Evolutionary conservation across 2,797 vertebrate genomes (phyloP), one percentile per base, ranked within the genome.

Genomic region (Notolabrus celidotus): DNA sequence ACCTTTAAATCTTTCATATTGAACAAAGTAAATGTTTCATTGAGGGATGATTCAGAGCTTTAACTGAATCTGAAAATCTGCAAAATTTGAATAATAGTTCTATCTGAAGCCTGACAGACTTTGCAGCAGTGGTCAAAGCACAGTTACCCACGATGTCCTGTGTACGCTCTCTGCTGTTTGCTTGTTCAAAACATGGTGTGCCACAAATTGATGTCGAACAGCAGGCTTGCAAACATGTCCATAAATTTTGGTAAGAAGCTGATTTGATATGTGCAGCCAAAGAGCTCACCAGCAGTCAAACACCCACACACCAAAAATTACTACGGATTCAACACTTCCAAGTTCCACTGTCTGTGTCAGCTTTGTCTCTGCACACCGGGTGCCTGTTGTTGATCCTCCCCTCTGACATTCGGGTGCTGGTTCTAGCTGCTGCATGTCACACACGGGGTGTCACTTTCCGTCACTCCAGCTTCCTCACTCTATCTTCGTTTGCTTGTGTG

Each of bases 351-450:
- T 59, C 11, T 16, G 19, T 16, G 69, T 74, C 70, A 65, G 77
- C n/a, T 3, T 2, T 34, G 38, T 59, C 27, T 34, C 6, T 17
- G 1, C 46, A 43, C 65, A 36, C 51, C 5, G n/a, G 12, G 39
- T 56, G 56, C 36, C 31, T 27, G 36, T 20, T 46, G 50, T n/a
- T 33, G 56, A 68, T 51, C 42, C 54, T 17, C 45, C 38, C 36
- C 22, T 5, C 46, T 47, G 65, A 75, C 65, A 55, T 59, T 39
- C 10, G n/a, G 65, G 57, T 59, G 68, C 74, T 58, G 79, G 58
- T 77, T 74, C 82, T 39, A 36, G 79, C 79, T 60, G 41, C 69
- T 43, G 46, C 2, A 5, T 53, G 76, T 74, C 69, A 69, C n/a
- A n/a, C n/a, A n/a, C 38, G 19, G n/a, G 29, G 63, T 64, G 66